Evolutionary conservation across 2,888 invertebrate species (phyloP), one percentile per base, ranked within the genome.

Genomic region (Agonopterix alstromeriana): DNA sequence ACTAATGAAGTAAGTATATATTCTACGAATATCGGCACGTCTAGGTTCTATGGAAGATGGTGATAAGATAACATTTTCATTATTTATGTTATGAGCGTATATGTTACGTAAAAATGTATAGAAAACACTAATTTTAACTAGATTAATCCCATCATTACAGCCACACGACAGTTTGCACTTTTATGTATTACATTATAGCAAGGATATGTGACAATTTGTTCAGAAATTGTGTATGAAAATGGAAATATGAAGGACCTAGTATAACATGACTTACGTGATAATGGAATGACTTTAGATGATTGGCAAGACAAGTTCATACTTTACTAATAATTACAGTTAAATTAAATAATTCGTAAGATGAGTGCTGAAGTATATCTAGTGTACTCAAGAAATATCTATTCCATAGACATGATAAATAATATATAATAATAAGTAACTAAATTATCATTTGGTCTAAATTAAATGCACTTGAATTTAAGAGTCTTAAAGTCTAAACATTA

Each of bases 401-500:
- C 27, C 3, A 27, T 27, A 27, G 27, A 49, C 50, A 57, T 54
- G 50, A 17, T 48, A 48, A 53, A 49, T 51, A 55, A 27, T 47
- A 47, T 47, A 56, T 50, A 50, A 57, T 55, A 58, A 57, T 52
- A 54, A 60, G 52, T 68, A 76, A 73, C 58, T 67, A 70, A 77
- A 58, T 42, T 60, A 70, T 70, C 71, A 73, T 86, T 82, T 86
- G 85, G 85, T 82, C 67, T 74, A 73, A 79, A 75, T 71, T 86
- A 87, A 87, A 87, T 87, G 87, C 87, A 84, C 70, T 72, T 69
- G 65, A 77, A 77, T 76, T 76, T 73, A 70, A 73, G 67, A 71
- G 66, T 67, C 74, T 73, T 75, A 81, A n/a, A 42, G 67, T 58
- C 78, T 82, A 82, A 75, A 75, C 73, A 77, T 70, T 77, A 74